Evolutionary conservation across 2,888 invertebrate species (phyloP), one percentile per base, ranked within the genome.

Genomic region (Temnothorax rugatulus): DNA sequence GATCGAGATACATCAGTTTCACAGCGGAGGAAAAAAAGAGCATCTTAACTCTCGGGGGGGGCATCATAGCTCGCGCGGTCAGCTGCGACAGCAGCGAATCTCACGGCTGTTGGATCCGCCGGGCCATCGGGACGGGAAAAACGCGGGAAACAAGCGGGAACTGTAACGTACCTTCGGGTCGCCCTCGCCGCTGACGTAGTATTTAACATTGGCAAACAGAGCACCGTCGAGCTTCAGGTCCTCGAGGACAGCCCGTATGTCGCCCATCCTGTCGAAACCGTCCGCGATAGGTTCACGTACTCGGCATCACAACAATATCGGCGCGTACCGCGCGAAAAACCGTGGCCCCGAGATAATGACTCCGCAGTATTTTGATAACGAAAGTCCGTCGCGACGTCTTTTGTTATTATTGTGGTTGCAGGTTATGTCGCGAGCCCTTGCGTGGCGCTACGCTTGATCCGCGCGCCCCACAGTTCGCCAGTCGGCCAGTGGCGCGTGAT

Each of bases 191-290:
- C 97, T 97, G 92, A 97, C 96, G 95, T 97, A 98, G 95, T 97
- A 98, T 94, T 97, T 97, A 91, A 98, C 97, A 96, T 97, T 97
- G 95, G 97, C 97, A 95, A 98, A 98, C 91, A 98, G 96, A 92
- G 96, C 95, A 93, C 96, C 96, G 82, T 95, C 94, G 75, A 95
- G 92, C 86, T 95, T 95, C 84, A 95, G 91, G 87, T 95, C 95
- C 84, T 95, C 93, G 83, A 95, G 92, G 84, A 95, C 95, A 87
- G 95, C 95, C 83, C 94, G 93, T 91, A 95, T 94, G 90, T 95
- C 95, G 83, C 94, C 95, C 95, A 95, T 95, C 92, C 91, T 94
- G 71, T 34, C 41, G 85, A 77, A 81, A 76, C 63, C 47, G 9
- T 66, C 59, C 18, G 5, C 15, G 11, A 21, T 13, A 25, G 73